Evolutionary conservation across 2,113 vertebrate genomes (phyloP), one percentile per base, ranked within the genome.

Genomic region (Sporophila hypoxantha): DNA sequence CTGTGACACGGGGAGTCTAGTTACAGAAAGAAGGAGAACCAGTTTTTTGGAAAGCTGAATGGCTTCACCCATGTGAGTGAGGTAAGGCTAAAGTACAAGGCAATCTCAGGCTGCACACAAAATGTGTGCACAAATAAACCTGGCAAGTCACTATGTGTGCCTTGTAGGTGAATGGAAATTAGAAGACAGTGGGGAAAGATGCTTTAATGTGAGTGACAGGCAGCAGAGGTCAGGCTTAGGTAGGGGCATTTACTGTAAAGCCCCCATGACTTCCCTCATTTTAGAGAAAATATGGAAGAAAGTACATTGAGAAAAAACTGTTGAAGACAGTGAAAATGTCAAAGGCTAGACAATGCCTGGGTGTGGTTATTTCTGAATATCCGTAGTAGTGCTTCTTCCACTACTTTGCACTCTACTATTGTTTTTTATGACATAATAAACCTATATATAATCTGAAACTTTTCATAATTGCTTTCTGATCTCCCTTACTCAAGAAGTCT

Each of bases 101-200:
- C 32, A n/a, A n/a, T 17, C 49, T 21, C 27, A 32, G 15, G 6
- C 15, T 65, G 57, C 41, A 59, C 20, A 26, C 1, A 23, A 47
- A 59, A 44, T 6, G 4, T 52, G 50, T 30, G 50, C 27, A 52
- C 50, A 65, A 62, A 18, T 22, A 60, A 44, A 27, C 44, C 21
- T 60, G 37, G 1, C 20, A 34, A 30, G 5, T 46, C 4, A 0
- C 10, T 53, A 5, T 18, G 5, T 34, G 3, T 34, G 12, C 53
- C 20, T 64, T 56, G 22, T 22, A 50, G 10, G 6, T 27, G 37
- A 66, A 68, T 6, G 8, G 30, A 80, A 66, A 57, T n/a, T 12
- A 67, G 41, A 52, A 88, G 21, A 7, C 8, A 39, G 25, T 49
- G 20, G 11, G 8, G 8, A 69, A 41, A 79, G 42, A n/a, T 30